Base-by-base conservation (phyloP, 2,797 vertebrate genomes). In the Bovichtus variegatus region DNA sequence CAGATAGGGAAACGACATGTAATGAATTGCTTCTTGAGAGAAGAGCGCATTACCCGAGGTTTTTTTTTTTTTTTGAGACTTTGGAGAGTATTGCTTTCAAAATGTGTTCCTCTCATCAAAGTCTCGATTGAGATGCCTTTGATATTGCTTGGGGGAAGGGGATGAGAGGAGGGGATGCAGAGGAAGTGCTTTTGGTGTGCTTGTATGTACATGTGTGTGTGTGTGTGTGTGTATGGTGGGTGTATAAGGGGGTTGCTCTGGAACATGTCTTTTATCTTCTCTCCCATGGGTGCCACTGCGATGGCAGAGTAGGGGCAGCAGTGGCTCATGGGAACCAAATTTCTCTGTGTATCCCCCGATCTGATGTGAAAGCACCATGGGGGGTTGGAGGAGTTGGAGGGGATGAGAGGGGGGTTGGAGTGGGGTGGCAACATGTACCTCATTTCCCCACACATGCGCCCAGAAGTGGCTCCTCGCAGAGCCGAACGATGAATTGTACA, bases 211-310 rank as follows among this genome's bases (percentile, higher is more conserved):
- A 9, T 49, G 67, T 70, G 57, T 58, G 54, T 68, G 53, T 59
- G 73, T 71, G 46, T 44, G 51, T 75, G 73, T 65, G 58, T 78
- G 73, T 65, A 16, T 70, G 73, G 47, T 63, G 71, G 69, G 71
- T 82, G 83, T 87, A 73, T 57, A 75, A 82, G 85, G 80, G 89
- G 84, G 88, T 76, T 89, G 83, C 88, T 89, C 78, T 79, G 74
- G 83, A 91, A 90, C 81, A 69, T 78, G 86, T 90, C 93, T 95
- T 95, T 95, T 91, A 95, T 95, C 93, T 95, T 83, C 71, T 85
- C 87, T 95, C 93, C 93, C 94, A 91, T 93, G 94, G 94, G 94
- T 94, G 88, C 85, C 80, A 83, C 75, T 73, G 88, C 80, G 70
- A 91, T 92, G 88, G 88, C 91, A 92, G 90, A 86, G 90, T 61